Evolutionary conservation across 2,113 vertebrate genomes (phyloP).

Genomic region (Pomatostomus ruficeps): DNA sequence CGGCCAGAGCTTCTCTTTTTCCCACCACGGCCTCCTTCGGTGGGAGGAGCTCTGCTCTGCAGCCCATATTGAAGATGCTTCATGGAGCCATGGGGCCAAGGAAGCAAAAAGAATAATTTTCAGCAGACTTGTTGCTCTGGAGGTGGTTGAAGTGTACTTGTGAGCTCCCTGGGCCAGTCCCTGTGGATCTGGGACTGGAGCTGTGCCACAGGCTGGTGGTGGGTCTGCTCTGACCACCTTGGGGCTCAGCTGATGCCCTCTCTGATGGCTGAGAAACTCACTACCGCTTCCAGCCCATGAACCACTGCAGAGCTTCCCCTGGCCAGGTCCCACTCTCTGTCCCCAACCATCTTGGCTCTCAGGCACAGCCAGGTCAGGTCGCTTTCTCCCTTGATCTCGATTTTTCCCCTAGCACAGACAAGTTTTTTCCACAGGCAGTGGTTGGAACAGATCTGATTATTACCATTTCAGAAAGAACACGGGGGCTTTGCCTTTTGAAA

Average conservation of each 20-base stretch:
- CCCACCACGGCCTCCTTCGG: not conserved
- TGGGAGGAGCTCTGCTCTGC: not conserved
- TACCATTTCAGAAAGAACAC: not conserved
- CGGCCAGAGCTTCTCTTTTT: fast-evolving
- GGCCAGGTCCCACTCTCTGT: not conserved
- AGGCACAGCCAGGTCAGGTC: not conserved
- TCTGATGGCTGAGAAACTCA: not conserved
- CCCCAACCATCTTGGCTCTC: not conserved
- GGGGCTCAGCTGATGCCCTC: not conserved
- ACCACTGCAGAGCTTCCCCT: not conserved
- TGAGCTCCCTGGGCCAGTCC: not conserved
- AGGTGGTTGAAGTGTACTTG: not conserved
- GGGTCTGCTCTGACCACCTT: not conserved
- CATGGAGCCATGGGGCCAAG: not conserved
- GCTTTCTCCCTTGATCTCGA: not conserved
- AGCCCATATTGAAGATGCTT: not conserved
- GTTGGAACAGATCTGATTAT: not conserved
- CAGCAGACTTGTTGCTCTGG: not conserved
- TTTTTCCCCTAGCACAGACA: not conserved
- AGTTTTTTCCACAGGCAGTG: not conserved
- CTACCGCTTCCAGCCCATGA: not conserved
- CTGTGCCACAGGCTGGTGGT: not conserved
- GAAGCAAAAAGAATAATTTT: not conserved
- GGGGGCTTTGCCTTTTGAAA: not conserved
- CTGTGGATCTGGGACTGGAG: not conserved